Base-by-base conservation (phyloP, 2,888 invertebrate species). In the Ethmia dodecea region DNA sequence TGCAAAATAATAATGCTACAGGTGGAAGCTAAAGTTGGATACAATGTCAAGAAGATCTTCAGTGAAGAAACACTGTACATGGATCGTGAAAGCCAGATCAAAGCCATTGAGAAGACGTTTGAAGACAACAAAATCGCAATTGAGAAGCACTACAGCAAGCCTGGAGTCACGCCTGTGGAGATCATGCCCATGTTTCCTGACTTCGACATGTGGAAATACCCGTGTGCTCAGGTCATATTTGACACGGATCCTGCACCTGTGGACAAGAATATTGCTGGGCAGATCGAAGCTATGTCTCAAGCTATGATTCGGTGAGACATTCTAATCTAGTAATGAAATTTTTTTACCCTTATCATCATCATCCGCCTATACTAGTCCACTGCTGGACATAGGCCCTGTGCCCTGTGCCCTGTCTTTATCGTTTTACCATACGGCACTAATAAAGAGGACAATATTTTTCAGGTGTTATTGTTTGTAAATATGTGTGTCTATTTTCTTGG, bases 1-100 rank as follows among this genome's bases (percentile, higher is more conserved):
- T n/a, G n/a, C n/a, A n/a, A n/a, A n/a, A n/a, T n/a, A n/a, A n/a
- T n/a, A n/a, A n/a, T n/a, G n/a, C n/a, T 64, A 14, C 48, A 87
- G 87, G 97, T 97, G 67, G 99, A 99, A 88, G 97, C 98, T 0
- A 99, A 98, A 90, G 97, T 99, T 37, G 99, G 99, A 65, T 99
- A 96, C 79, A 98, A 96, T 77, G 96, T 98, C 52, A 98, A 99
- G 76, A 98, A 97, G 76, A 94, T 93, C 65, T 90, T 95, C 54
- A 92, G 95, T 62, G 95, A 95, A 60, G 97, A 98, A 66, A 95
- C 96, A 0, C 78, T 98, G 15, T 99, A 98, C 72, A 94, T 97
- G 92, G 98, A 98, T 76, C 91, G 97, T 39, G 97, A 98, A 35
- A 96, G 96, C 60, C 99, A 99, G 84, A 96, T 99, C 54, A 93